Evolutionary conservation across 2,888 invertebrate species (phyloP), one percentile per base, ranked within the genome.

Genomic region (Ophioninae sp.): DNA sequence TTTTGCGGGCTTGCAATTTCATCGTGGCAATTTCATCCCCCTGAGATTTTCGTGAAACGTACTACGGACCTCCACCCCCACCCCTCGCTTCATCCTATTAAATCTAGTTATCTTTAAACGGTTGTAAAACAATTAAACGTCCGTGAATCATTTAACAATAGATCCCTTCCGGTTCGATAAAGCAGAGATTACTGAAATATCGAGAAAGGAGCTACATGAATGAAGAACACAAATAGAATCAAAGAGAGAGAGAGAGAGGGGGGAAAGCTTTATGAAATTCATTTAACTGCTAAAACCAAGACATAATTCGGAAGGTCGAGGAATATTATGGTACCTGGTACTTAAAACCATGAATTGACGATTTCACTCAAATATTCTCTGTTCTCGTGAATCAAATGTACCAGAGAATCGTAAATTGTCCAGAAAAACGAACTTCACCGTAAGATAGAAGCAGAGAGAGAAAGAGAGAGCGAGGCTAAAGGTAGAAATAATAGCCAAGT

Each of bases 331-430:
- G 44, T 51, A 68, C 44, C 44, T 6, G 41, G 68, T 68, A 68
- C 44, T 86, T 86, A 78, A 84, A 85, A 82, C 77, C 83, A 78
- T 82, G 79, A 84, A 85, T 84, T 23, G 30, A 69, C 56, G 56
- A 56, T 69, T 68, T 44, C 51, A 51, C 22, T 51, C 6, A 30
- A 69, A 69, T 83, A 85, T 87, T 87, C 85, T 83, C 86, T 74
- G 63, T 20, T 69, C 23, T 76, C 77, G 80, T 71, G 81, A 83
- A 69, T 82, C 76, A 30, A 67, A 64, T 61, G 68, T 51, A 67
- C 65, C 71, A 81, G 79, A 67, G 51, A 13, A 51, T 13, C 51
- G 51, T 51, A 17, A 51, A 51, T 51, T 51, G 51, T 51, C 13
- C 51, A 51, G 13, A 51, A 51, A 13, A 6, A 51, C 17, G 3